Base-by-base conservation (phyloP, 1,140 invertebrate species). In the Heliconius himera region DNA sequence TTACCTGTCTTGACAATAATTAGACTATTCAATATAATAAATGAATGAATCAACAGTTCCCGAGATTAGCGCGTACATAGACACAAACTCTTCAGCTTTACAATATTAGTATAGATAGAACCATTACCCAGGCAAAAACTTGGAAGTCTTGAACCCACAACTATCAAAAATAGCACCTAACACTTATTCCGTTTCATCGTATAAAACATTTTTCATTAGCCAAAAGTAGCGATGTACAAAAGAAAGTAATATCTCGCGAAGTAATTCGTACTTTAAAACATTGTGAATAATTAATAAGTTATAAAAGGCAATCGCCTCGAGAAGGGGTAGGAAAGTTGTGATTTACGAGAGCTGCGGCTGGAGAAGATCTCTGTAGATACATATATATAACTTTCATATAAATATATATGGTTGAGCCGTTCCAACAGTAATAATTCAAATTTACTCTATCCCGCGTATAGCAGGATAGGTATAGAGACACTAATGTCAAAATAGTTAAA, bases 301-400 rank as follows among this genome's bases (percentile, higher is more conserved):
- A 54, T 54, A 74, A 74, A 74, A 74, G 26, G 73, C 73, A 74
- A 56, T 74, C 73, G 73, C 29, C 33, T 56, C 73, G n/a, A 74
- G 54, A 74, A 54, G 46, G 60, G 60, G 60, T 66, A 66, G 60
- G 4, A 66, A 66, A 56, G 22, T 66, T 66, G 60, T 66, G 60
- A 66, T 66, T 66, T 66, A 66, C 26, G 22, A 16, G 26, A 26
- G 26, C 60, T 29, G 60, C 60, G 60, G 26, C 60, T 29, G 9
- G 22, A 66, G 60, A 16, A 56, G 9, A 66, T 29, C 13, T 29
- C 18, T 16, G n/a, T 16, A 66, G 6, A 66, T 22, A 56, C 1
- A 26, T 22, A 22, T 8, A 26, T 56, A 56, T 26, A 56, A 36
- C 33, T 36, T 6, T 0, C 33, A 36, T 36, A 36, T 36, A 36